A percentile compares a stretch with the other conserved stretches of the same genome.
Conservation (phyloP, 2,797 vertebrate genomes). For the Natrix natrix region DNA sequence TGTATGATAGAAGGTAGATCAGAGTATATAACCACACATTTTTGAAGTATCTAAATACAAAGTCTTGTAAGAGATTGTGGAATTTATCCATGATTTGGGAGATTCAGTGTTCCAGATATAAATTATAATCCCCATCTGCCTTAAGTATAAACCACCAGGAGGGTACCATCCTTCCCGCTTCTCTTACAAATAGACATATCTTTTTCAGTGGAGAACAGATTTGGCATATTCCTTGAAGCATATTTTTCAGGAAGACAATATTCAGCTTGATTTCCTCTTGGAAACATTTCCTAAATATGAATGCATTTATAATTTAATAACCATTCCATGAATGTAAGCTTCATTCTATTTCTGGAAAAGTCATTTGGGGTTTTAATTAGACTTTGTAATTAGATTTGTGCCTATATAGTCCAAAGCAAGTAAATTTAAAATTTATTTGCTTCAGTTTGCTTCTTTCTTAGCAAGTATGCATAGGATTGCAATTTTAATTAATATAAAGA, state of each 20-base stretch:
- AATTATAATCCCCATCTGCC: not conserved
- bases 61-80: not conserved
- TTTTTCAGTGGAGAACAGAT: not conserved
- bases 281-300: not conserved
- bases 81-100: not conserved
- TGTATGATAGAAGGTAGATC: not conserved
- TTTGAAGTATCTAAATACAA: not conserved
- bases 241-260: not conserved
- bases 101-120: not conserved
- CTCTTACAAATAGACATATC: not conserved
- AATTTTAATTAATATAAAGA: conserved; percentile 35
- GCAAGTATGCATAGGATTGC: not conserved
- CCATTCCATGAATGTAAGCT: not conserved
- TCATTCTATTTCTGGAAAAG: not conserved
- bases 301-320: not conserved
- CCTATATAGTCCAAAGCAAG: not conserved
- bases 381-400: not conserved
- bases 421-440: not conserved
- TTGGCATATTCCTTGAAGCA: not conserved
- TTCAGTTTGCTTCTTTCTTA: not conserved
- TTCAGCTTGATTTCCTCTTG: not conserved
- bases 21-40: not conserved
- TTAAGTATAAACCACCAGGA: not conserved
- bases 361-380: not conserved
- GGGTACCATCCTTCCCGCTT: not conserved